Conservation (phyloP, 2,888 invertebrate species). For the Gandaritis pyraliata region DNA sequence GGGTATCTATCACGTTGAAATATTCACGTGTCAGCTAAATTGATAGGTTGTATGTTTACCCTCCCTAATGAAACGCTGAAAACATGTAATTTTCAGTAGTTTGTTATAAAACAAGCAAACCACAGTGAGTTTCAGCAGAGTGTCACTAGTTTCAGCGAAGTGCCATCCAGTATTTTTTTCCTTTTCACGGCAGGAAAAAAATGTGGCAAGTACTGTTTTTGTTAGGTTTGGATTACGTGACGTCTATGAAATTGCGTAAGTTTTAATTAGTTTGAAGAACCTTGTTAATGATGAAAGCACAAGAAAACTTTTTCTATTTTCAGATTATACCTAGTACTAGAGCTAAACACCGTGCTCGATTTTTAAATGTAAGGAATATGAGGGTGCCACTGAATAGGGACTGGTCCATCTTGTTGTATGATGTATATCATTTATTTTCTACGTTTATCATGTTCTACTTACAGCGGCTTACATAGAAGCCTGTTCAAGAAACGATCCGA, state of each 20-base stretch:
- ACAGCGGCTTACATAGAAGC: conserved; percentile 61
- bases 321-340: too few relatives aligned
- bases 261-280: conserved; percentile 47
- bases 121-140: conserved; percentile 38
- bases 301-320: neutral
- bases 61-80: conserved; percentile 56
- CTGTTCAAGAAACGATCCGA: conserved; percentile 68
- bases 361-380: too few relatives aligned
- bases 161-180: conserved; percentile 41
- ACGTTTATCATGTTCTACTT: conserved; percentile 37
- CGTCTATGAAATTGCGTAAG: conserved; percentile 61
- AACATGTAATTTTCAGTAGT: conserved; percentile 60
- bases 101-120: conserved; percentile 57
- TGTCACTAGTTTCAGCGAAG: conserved; percentile 43
- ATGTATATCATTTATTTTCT: too few relatives aligned
- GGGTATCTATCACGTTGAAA: conserved; percentile 15
- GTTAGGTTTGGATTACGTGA: conserved; percentile 46
- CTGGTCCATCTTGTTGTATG: too few relatives aligned
- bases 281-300: conserved; percentile 14
- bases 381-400: too few relatives aligned
- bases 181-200: conserved; percentile 43
- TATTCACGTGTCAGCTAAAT: conserved; percentile 48
- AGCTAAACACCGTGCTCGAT: too few relatives aligned
- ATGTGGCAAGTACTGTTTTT: conserved; percentile 48
- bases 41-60: conserved; percentile 45